Evolutionary conservation across 2,888 invertebrate species (phyloP), one percentile per base, ranked within the genome.

Genomic region (Beris morrisii): DNA sequence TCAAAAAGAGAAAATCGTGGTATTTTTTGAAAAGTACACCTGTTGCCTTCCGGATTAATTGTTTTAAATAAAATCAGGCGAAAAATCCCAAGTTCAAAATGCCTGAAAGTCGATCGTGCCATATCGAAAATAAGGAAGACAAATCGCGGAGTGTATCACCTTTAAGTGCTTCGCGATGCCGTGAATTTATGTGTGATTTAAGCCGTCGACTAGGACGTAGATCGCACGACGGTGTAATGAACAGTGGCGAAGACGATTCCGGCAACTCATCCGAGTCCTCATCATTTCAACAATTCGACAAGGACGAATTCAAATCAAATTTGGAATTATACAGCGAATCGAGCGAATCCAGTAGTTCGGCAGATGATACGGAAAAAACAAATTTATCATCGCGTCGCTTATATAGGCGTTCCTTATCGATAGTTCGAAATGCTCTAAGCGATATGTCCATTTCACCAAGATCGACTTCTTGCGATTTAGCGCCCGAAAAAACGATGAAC

Each of bases 351-450:
- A 83, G 84, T 66, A 85, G 85, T 73, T 85, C 85, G 59, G 82
- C 82, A 67, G 84, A 84, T 30, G 82, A 82, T 61, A 45, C 9
- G 28, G 56, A 56, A 31, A 55, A 56, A 12, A 48, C 46, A 1
- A 15, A 22, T 30, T 5, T 9, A 11, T 5, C 46, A 7, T 1
- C 32, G 12, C 15, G 30, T 28, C 15, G 31, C 0, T 9, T 4
- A 5, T 15, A 30, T n/a, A 9, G 61, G 13, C 81, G 83, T 53
- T 85, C 86, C 4, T 84, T 84, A 0, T 87, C 88, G 30, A 88
- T 88, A 48, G 80, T 89, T 48, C 83, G 87, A 61, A 86, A 86
- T 66, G 88, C 89, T 32, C 86, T 91, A 73, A 87, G 89, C 75
- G 88, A 85, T 72, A 79, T 91, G 58, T 86, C 83, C 71, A 78